Evolutionary conservation across 2,113 vertebrate genomes (phyloP), one percentile per base, ranked within the genome.

Genomic region (Caretta caretta): DNA sequence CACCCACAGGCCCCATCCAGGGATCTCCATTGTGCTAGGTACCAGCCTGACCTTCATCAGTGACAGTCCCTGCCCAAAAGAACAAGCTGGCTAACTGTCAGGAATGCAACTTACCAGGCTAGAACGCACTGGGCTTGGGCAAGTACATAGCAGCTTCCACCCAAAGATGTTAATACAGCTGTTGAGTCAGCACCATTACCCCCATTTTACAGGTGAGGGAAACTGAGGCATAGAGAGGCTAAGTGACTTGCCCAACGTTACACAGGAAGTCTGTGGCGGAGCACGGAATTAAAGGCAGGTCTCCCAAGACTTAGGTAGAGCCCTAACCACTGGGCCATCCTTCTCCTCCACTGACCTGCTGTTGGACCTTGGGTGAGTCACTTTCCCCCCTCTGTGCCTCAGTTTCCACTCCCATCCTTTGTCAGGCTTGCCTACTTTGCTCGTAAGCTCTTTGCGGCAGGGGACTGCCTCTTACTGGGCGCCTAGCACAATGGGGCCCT

Each of bases 181-280:
- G 65, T 22, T 22, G 65, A 38, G n/a, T 72, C n/a, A 38, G 65
- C n/a, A 38, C 8, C 65, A 69, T n/a, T 19, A 9, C 4, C 17
- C 57, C 35, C 65, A 38, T 69, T 69, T 69, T n/a, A n/a, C 35
- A 2, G 48, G 27, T 2, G 0, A 83, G 84, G 86, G 86, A 94
- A 81, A 91, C 0, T 1, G 57, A 94, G 80, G 53, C 57, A 2
- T 27, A 0, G 35, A 53, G 5, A 0, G 0, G 46, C 65, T 38
- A 72, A 72, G 65, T 11, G 49, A 13, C 0, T 2, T 0, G 42
- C 51, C 51, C 85, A 42, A 14, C 10, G 27, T 10, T 48, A 51
- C 48, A 38, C 19, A 1, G 0, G 7, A 25, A 38, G 9, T 22
- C 65, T 72, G n/a, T 72, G 65, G 65, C 19, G 3, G 65, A 72